These are phyloP conservation scores for Rhagoletis pomonella DNA, from an alignment of 1,140 invertebrate species.

Conservation along the genomic window DNA sequence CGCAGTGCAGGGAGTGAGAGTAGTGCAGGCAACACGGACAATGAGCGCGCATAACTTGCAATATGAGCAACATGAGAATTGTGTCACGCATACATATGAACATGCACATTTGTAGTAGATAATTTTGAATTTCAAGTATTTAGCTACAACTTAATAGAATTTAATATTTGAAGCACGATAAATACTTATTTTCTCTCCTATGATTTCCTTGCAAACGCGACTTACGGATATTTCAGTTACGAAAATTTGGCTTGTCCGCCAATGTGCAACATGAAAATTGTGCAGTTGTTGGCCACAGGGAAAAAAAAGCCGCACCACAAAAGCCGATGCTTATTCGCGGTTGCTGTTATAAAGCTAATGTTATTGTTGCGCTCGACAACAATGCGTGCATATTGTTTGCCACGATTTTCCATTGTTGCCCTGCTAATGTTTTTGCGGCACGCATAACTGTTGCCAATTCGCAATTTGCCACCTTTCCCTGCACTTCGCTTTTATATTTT, in stretches of 20 bases:
- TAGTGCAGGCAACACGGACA: not conserved
- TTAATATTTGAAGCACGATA: no score
- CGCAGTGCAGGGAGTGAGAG: no score
- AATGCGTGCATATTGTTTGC: not conserved
- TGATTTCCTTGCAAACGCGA: not conserved
- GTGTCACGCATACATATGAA: not conserved
- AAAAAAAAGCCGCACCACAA: no score
- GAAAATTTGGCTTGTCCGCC: not conserved
- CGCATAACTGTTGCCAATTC: not conserved
- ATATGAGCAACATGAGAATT: not conserved
- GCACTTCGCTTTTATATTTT: not conserved
- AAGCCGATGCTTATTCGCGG: not conserved
- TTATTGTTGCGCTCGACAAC: not conserved
- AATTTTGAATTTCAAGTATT: no score
- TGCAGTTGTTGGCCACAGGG: no score
- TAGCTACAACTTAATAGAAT: no score
- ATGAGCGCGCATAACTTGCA: not conserved
- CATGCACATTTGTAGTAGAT: not conserved
- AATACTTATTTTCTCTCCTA: not conserved
- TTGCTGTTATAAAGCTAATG: not conserved
- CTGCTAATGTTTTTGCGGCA: not conserved
- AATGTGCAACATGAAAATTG: not conserved
- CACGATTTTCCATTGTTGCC: not conserved
- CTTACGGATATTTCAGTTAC: not conserved
- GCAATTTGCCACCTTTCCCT: conserved; percentile 25